Evolutionary conservation across 2,797 vertebrate species (phyloP).

Genomic region (Austrolebias charrua): DNA sequence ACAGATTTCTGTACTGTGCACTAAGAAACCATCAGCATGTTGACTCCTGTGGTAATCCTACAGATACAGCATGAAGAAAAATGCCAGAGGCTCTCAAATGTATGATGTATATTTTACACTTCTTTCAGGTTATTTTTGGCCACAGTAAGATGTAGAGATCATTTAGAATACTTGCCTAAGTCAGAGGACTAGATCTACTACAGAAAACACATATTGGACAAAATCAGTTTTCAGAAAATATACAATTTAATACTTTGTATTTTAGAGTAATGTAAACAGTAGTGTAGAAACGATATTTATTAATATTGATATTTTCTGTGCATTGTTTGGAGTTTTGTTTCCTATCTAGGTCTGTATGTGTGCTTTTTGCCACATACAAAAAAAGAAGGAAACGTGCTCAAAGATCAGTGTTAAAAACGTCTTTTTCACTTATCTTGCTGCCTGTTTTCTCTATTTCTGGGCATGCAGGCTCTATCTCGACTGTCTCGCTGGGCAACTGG

Average conservation of each 20-base stretch:
- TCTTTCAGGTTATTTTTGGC: slow-evolving; percentile 1
- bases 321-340: background rate
- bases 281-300: background rate
- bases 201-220: background rate
- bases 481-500: slow-evolving; percentile 45
- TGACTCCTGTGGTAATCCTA: slow-evolving; percentile 2
- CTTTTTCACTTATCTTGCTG: slow-evolving; percentile 26
- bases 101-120: background rate
- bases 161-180: background rate
- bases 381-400: slow-evolving; percentile 22
- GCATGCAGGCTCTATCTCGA: slow-evolving; percentile 33
- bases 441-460: slow-evolving; percentile 20
- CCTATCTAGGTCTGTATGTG: background rate
- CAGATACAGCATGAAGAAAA: background rate
- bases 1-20: slow-evolving; percentile 12
- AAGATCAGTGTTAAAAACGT: slow-evolving; percentile 40
- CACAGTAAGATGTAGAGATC: background rate
- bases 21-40: slow-evolving; percentile 8
- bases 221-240: background rate
- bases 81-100: background rate
- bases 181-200: background rate
- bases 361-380: background rate
- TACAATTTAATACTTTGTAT: too few species aligned
- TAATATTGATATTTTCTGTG: background rate
- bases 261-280: background rate